Evolutionary conservation across 2,113 vertebrate genomes (phyloP).

Genomic region (Sprattus sprattus): DNA sequence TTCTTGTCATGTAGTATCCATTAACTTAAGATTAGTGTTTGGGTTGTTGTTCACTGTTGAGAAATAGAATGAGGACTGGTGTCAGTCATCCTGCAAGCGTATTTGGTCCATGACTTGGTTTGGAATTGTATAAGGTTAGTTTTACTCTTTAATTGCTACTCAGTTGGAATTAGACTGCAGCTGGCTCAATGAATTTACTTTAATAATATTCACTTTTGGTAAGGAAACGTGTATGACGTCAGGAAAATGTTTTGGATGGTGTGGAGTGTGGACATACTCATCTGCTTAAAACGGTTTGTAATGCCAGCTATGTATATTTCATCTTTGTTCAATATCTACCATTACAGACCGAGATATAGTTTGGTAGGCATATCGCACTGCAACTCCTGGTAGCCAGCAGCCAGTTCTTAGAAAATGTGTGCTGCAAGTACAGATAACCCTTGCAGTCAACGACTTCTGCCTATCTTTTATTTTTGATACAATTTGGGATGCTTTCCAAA

Average conservation of each 20-base stretch:
- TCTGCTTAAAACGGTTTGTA: not conserved
- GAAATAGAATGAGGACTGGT: not conserved
- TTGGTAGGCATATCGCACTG: not conserved
- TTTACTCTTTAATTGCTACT: not conserved
- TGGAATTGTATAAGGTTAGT: not conserved
- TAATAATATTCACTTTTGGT: not conserved
- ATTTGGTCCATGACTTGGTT: not conserved
- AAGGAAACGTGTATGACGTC: not conserved
- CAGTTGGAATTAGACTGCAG: not conserved
- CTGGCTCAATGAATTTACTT: not conserved
- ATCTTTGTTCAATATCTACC: not conserved
- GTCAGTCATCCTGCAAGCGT: not conserved
- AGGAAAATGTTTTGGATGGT: not conserved
- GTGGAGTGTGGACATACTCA: not conserved
- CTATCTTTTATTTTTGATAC: not conserved
- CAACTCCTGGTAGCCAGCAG: not conserved
- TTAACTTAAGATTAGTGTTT: not conserved
- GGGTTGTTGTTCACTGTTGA: not conserved
- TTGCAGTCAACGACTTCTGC: constrained; percentile 4
- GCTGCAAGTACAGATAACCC: not conserved
- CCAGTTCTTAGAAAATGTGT: not conserved
- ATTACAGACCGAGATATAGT: not conserved
- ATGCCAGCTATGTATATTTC: not conserved
- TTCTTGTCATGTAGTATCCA: not conserved
- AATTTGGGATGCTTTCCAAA: not conserved